Conservation (phyloP, 2,797 vertebrate genomes). For the Bryconaethiops microstoma region DNA sequence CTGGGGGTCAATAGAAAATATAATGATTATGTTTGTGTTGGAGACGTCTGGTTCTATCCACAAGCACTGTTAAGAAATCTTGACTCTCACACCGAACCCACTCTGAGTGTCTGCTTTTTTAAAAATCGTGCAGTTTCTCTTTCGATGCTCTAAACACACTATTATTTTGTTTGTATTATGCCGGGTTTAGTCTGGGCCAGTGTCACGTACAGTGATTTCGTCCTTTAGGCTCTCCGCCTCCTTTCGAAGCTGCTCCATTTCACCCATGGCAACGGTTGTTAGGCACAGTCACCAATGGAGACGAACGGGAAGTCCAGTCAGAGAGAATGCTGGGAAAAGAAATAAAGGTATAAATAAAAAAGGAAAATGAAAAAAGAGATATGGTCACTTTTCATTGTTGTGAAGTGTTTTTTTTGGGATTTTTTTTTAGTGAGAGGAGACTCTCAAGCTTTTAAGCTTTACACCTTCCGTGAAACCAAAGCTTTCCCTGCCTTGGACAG, state of each 20-base stretch:
- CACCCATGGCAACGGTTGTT: conserved; percentile 84
- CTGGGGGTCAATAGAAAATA: too few species aligned
- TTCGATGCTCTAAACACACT: too few species aligned
- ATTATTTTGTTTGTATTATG: not conserved
- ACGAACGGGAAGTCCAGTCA: conserved; percentile 62
- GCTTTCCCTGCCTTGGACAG: conserved; percentile 25
- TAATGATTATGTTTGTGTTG: too few species aligned
- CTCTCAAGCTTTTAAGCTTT: conserved; percentile 11
- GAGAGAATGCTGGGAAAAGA: conserved; percentile 58
- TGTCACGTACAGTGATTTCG: conserved; percentile 88
- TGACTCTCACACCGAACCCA: too few species aligned
- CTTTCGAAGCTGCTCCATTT: conserved; percentile 94
- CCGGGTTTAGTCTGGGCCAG: conserved; percentile 69
- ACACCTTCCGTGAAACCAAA: conserved; percentile 34
- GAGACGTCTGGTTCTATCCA: too few species aligned
- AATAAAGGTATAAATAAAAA: not conserved
- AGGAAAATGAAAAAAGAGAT: not conserved
- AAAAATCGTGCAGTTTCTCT: too few species aligned
- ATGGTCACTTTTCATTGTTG: not conserved
- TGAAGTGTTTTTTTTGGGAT: not conserved
- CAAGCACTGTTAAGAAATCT: too few species aligned
- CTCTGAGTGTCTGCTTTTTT: too few species aligned
- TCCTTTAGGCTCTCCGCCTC: conserved; percentile 95
- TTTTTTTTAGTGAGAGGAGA: conserved; percentile 3
- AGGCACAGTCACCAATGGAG: conserved; percentile 65